Evolutionary conservation across 2,797 vertebrate genomes (phyloP).

Genomic region (Myotis daubentonii): DNA sequence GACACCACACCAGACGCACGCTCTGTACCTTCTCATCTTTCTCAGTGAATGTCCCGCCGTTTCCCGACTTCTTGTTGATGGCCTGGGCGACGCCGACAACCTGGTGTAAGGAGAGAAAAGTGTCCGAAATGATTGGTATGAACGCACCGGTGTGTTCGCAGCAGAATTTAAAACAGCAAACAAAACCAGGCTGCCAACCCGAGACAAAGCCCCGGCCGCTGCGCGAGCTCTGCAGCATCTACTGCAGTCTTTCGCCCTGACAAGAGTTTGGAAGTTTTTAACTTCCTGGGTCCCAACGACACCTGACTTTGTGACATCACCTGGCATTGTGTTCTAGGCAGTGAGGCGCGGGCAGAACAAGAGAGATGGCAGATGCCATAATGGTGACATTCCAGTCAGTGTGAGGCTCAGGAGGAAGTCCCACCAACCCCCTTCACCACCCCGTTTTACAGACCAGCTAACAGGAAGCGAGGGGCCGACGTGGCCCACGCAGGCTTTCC

Average conservation of each 20-base stretch:
- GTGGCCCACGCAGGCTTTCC: neutral
- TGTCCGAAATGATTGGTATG: neutral
- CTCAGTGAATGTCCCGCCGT: conserved; percentile 93
- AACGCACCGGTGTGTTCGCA: neutral
- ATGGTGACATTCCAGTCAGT: neutral
- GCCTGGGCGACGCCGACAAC: conserved; percentile 98
- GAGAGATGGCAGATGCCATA: neutral
- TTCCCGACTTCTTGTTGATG: conserved; percentile 96
- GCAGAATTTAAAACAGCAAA: neutral
- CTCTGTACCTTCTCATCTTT: conserved; percentile 95
- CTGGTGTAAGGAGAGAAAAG: conserved; percentile 83
- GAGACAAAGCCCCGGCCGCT: neutral
- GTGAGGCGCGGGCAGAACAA: neutral
- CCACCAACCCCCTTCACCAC: neutral
- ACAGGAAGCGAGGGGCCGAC: neutral
- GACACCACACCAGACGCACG: neutral
- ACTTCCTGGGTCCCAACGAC: neutral
- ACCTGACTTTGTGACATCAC: neutral
- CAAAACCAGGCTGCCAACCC: neutral
- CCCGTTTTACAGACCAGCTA: neutral
- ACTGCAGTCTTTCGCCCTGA: neutral
- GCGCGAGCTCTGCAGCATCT: no score
- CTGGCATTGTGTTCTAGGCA: neutral
- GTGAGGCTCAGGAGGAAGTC: neutral
- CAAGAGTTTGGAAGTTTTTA: neutral